A percentile compares a stretch with the other conserved stretches of the same genome.
Evolutionary conservation across 2,888 invertebrate species (phyloP).

Genomic region (Cataglyphis cursor): DNA sequence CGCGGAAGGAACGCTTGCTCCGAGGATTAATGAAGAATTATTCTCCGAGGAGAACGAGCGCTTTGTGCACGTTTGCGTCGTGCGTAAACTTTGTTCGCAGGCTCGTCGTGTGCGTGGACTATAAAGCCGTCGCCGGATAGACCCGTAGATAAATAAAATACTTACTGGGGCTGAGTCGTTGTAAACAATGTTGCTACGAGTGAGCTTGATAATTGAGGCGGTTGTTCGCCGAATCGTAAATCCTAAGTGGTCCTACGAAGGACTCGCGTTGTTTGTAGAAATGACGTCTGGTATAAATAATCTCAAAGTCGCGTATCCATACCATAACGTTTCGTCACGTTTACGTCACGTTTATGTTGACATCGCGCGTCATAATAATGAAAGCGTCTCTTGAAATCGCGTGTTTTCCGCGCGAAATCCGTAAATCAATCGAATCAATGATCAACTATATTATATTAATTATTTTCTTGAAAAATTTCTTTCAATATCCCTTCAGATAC

Average conservation of each 20-base stretch:
- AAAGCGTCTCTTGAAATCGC: background rate
- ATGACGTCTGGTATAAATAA: slow-evolving; percentile 32
- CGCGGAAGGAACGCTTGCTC: slow-evolving; percentile 26
- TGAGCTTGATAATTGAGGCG: slow-evolving; percentile 75
- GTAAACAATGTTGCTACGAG: slow-evolving; percentile 78
- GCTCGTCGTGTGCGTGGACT: slow-evolving; percentile 57
- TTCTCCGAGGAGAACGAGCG: slow-evolving; percentile 56
- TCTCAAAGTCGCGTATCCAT: slow-evolving; percentile 47
- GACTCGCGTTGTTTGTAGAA: slow-evolving; percentile 13
- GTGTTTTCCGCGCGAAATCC: background rate
- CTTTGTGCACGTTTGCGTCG: slow-evolving; percentile 54
- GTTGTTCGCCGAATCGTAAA: slow-evolving; percentile 62
- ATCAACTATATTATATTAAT: background rate
- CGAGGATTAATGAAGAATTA: slow-evolving; percentile 70
- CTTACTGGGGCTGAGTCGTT: slow-evolving; percentile 63
- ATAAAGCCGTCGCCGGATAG: slow-evolving; percentile 74
- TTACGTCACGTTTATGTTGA: background rate
- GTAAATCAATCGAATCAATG: slow-evolving; percentile 7
- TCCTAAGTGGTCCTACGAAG: slow-evolving; percentile 47
- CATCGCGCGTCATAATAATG: background rate
- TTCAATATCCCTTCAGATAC: background rate
- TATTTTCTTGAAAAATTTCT: background rate
- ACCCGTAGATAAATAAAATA: slow-evolving; percentile 76
- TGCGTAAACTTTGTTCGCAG: slow-evolving; percentile 57
- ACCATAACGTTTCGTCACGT: slow-evolving; percentile 19